Base-by-base conservation (phyloP, 2,113 vertebrate genomes). In the Helogale parvula region DNA sequence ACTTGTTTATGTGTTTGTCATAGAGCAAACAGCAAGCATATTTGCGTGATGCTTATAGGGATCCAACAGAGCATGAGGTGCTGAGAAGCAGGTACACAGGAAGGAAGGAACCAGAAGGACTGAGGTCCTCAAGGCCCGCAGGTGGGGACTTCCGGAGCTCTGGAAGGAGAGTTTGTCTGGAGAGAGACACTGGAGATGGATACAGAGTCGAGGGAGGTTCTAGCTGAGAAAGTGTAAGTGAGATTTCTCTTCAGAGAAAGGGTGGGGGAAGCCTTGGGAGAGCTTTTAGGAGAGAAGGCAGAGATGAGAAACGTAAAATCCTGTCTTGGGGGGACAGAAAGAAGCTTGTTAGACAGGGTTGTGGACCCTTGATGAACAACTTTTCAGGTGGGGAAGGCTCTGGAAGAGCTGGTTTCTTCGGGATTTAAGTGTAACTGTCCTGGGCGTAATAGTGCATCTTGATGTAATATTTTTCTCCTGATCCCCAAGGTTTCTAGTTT, bases 151-250 rank as follows among this genome's bases (percentile, higher is more conserved):
- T 33, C 13, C 14, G 50, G 33, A 50, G 25, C 52, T 71, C 65
- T 7, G 3, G 50, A 38, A 0, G 5, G 4, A 0, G 16, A 11
- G 17, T 81, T 31, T 2, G 63, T 31, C 25, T 16, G 29, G 5
- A 74, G 65, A 13, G 52, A 11, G 17, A 63, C 11, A 63, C 3
- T 45, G 8, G 65, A 27, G 16, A 57, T 11, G 35, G 52, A 38
- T 2, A 0, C 33, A 3, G 3, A 47, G 52, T n/a, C 15, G 76
- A 68, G 47, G 29, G 52, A 19, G 23, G 25, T 33, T 72, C 38
- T 50, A 50, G 50, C 10, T 23, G 21, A 69, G 15, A 15, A 57
- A 21, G 74, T 79, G 45, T 3, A 7, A 69, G 41, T 79, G 50
- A 80, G 52, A 19, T 14, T 27, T 83, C 50, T 50, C 3, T 29